These are phyloP conservation scores for Cephalopachus bancanus DNA, from an alignment of 2,797 vertebrate species.

Conservation along the genomic window DNA sequence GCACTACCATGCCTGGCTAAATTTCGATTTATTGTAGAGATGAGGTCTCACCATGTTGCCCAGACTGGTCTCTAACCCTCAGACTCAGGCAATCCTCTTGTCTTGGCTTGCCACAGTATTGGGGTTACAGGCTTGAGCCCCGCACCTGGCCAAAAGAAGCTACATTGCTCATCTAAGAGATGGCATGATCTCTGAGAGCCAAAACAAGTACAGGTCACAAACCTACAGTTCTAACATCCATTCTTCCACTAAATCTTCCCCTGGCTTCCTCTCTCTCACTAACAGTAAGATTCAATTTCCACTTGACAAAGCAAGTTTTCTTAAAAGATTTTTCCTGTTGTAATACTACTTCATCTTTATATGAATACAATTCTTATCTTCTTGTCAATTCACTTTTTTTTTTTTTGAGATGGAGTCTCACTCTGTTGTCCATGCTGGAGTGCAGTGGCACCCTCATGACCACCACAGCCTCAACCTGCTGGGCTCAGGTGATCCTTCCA, in stretches of 20 bases:
- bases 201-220: conserved; percentile 20
- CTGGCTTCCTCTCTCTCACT: not conserved
- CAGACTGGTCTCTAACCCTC: no score
- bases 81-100: no score
- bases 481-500: no score
- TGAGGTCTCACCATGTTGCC: no score
- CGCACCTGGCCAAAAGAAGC: not conserved
- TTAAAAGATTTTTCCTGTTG: not conserved
- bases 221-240: not conserved
- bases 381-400: not conserved
- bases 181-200: conserved; percentile 47
- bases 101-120: no score
- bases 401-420: no score
- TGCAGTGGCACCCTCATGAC: no score
- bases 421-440: no score
- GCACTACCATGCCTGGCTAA: no score
- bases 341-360: conserved; percentile 17
- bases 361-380: not conserved
- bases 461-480: no score
- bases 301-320: not conserved
- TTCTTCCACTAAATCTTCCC: not conserved
- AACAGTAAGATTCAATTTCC: not conserved
- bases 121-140: no score
- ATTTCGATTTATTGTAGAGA: no score
- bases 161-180: conserved; percentile 58